Conservation (phyloP, 2,797 vertebrate genomes). For the Syngnathus rostellatus region DNA sequence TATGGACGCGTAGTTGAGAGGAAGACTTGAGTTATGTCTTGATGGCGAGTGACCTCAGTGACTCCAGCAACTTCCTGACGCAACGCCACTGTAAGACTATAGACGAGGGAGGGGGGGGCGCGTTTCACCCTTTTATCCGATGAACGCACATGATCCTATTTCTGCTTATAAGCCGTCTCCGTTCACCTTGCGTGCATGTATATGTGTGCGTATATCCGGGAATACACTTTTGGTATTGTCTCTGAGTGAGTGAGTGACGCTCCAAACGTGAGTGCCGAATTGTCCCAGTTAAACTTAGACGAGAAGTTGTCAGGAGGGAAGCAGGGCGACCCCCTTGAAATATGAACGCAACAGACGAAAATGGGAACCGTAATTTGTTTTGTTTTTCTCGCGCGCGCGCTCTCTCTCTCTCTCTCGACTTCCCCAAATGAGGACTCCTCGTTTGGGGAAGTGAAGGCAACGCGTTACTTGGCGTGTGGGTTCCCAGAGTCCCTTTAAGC, state of each 20-base stretch:
- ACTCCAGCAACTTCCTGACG: constrained; percentile 65
- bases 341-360: neutral
- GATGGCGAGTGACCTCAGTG: constrained; percentile 34
- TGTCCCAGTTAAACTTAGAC: neutral
- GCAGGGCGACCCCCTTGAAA: neutral
- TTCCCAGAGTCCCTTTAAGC: neutral
- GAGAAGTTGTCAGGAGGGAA: neutral
- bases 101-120: constrained; percentile 25
- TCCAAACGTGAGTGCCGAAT: neutral
- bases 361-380: neutral
- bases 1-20: neutral
- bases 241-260: neutral
- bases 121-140: constrained; percentile 61
- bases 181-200: constrained; percentile 18
- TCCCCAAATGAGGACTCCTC: neutral
- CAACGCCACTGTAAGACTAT: constrained; percentile 67
- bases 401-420: neutral
- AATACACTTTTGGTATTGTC: neutral
- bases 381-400: neutral
- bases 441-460: neutral
- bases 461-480: neutral
- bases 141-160: constrained; percentile 61
- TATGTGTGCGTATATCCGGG: constrained; percentile 3
- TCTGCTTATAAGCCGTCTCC: constrained; percentile 58
- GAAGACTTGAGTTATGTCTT: constrained; percentile 37